Conservation (phyloP, 2,888 invertebrate species). For the Corbicula japonica region DNA sequence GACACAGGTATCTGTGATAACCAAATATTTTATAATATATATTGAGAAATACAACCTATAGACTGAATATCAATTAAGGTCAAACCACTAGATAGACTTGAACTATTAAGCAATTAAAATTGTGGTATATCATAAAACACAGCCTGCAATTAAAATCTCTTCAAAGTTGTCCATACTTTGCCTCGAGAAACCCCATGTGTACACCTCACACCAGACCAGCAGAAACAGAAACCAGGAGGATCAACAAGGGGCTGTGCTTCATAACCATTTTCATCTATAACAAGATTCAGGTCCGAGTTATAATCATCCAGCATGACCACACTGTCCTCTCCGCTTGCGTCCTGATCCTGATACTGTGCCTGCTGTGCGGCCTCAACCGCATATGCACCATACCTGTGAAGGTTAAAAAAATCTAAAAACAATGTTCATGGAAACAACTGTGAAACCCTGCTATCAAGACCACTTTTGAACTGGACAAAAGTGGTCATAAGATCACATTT, state of each 20-base stretch:
- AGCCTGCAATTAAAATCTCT: too few relatives aligned
- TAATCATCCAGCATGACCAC: constrained; percentile 81
- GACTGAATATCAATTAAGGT: not conserved
- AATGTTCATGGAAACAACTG: not conserved
- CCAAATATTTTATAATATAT: too few relatives aligned
- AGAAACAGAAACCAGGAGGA: constrained; percentile 94
- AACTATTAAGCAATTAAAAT: too few relatives aligned
- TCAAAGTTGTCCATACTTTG: constrained; percentile 91
- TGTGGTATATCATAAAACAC: too few relatives aligned
- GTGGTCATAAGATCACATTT: too few relatives aligned
- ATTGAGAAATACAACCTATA: too few relatives aligned
- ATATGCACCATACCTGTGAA: constrained; percentile 29
- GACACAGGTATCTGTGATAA: too few relatives aligned
- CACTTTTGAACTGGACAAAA: too few relatives aligned
- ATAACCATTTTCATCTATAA: constrained; percentile 87
- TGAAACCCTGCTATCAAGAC: not conserved
- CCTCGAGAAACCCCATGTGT: constrained; percentile 94
- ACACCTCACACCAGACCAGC: constrained; percentile 97
- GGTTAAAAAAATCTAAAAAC: not conserved
- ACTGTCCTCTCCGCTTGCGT: constrained; percentile 65
- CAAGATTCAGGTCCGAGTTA: constrained; percentile 84
- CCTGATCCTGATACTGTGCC: constrained; percentile 24
- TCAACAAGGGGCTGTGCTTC: constrained; percentile 93
- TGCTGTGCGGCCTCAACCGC: constrained; percentile 6
- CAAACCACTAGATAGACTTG: too few relatives aligned